Conservation (phyloP, 2,888 invertebrate species). For the Hirtodrosophila trivittata region DNA sequence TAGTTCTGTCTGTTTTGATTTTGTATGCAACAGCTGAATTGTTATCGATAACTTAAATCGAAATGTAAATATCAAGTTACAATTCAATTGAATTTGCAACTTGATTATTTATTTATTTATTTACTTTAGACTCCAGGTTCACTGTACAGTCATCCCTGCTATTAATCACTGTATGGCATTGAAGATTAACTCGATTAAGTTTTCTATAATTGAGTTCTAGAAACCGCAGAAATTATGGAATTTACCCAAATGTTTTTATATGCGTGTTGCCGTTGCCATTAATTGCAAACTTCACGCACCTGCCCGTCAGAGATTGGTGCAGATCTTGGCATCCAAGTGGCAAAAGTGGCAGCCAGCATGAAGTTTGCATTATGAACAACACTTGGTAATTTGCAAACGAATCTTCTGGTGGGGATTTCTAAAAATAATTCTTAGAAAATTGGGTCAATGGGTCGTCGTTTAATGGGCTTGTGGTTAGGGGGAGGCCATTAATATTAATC, state of each 20-base stretch:
- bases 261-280: conserved; percentile 33
- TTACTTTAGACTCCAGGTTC: too few relatives aligned
- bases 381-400: conserved; percentile 7
- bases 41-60: too few relatives aligned
- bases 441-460: conserved; percentile 39
- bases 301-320: conserved; percentile 13
- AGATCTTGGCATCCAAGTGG: conserved; percentile 21
- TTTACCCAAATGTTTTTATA: conserved; percentile 10
- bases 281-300: conserved; percentile 35
- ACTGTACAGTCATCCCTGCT: conserved; percentile 24
- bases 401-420: conserved; percentile 18
- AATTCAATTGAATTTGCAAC: too few relatives aligned
- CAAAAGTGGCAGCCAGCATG: conserved; percentile 27
- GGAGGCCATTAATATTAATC: too few relatives aligned
- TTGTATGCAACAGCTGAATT: too few relatives aligned
- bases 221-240: too few relatives aligned
- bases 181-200: conserved; percentile 1
- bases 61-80: too few relatives aligned
- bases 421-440: conserved; percentile 41
- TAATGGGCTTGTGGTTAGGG: neutral
- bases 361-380: conserved; percentile 37
- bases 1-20: too few relatives aligned
- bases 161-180: conserved; percentile 25
- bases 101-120: neutral
- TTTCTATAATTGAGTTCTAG: conserved; percentile 11